Percentiles rank a stretch among this genome's conserved stretches.
Conservation (phyloP, 2,113 vertebrate species). For the Genyomyrus donnyi region DNA sequence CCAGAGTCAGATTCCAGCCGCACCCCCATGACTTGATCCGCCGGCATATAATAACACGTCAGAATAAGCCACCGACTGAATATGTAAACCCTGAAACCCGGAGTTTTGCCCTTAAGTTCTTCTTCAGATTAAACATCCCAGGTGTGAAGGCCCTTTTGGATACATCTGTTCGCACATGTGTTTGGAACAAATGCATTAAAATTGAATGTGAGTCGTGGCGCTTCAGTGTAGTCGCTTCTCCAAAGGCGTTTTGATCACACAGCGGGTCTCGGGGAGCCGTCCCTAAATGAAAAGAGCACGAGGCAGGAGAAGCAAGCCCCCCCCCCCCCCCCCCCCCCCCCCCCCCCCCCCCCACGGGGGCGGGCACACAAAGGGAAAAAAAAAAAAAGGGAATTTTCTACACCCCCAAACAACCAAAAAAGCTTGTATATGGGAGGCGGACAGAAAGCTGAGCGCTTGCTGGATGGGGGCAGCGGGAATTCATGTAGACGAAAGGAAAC, state of each 20-base stretch:
- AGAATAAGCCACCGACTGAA: conserved; percentile 25
- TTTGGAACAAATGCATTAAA: neutral
- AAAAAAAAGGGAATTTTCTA: too few relatives aligned
- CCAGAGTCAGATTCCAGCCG: neutral
- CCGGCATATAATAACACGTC: conserved; percentile 17
- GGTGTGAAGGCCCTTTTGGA: neutral
- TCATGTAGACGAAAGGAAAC: neutral
- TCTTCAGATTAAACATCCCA: neutral
- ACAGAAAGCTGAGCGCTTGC: too few relatives aligned
- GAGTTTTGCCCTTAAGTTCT: neutral
- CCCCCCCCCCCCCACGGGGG: too few relatives aligned
- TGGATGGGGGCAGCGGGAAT: too few relatives aligned
- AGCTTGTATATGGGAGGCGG: neutral
- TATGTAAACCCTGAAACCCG: conserved; percentile 19
- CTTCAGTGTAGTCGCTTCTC: neutral
- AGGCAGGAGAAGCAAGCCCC: neutral
- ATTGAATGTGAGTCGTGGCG: neutral
- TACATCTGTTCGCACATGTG: neutral
- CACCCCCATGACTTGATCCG: neutral
- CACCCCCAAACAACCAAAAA: too few relatives aligned
- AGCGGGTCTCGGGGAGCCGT: neutral
- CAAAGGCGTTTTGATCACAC: neutral
- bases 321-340: neutral
- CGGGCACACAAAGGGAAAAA: too few relatives aligned
- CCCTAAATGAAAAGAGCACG: neutral